A percentile compares a stretch with the other conserved stretches of the same genome.
Conservation (phyloP, 2,797 vertebrate species). For the Danio tinwini region DNA sequence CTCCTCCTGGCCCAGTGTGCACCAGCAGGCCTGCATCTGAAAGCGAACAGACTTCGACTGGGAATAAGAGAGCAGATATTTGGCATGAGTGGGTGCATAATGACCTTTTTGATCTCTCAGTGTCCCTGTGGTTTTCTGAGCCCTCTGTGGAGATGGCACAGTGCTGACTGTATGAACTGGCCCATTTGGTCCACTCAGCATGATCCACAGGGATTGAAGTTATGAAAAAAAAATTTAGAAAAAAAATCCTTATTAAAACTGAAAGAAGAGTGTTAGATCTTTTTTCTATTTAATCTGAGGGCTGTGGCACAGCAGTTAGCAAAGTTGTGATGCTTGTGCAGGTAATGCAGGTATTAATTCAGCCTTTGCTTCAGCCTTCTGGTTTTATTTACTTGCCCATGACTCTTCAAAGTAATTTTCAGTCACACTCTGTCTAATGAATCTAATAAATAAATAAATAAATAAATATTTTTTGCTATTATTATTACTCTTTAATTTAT, state of each 20-base stretch:
- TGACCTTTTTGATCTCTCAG: conserved; percentile 54
- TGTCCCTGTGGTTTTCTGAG: conserved; percentile 38
- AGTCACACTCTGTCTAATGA: too few species aligned
- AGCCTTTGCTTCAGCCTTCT: background rate
- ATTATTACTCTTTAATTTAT: too few species aligned
- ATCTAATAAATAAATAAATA: too few species aligned
- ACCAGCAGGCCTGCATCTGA: conserved; percentile 41
- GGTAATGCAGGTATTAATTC: background rate
- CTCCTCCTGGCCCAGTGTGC: conserved; percentile 20
- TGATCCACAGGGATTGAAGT: conserved; percentile 47
- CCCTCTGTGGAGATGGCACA: conserved; percentile 37
- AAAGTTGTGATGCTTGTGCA: background rate
- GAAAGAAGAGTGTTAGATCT: conserved; percentile 1
- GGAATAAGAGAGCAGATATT: conserved; percentile 52
- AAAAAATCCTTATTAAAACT: conserved; percentile 22
- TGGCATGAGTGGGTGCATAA: conserved; percentile 55
- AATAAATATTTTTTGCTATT: too few species aligned
- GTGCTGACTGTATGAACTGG: conserved; percentile 27
- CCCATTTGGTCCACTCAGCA: conserved; percentile 35
- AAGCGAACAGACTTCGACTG: conserved; percentile 32
- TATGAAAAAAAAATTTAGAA: conserved; percentile 2
- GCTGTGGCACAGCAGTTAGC: background rate
- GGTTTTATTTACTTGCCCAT: too few species aligned
- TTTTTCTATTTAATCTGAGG: conserved; percentile 17
- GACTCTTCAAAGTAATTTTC: too few species aligned